A percentile compares a stretch with the other conserved stretches of the same genome.
These are phyloP conservation scores for Uropsilus gracilis DNA, from an alignment of 2,113 vertebrate species.

Conservation along the genomic window DNA sequence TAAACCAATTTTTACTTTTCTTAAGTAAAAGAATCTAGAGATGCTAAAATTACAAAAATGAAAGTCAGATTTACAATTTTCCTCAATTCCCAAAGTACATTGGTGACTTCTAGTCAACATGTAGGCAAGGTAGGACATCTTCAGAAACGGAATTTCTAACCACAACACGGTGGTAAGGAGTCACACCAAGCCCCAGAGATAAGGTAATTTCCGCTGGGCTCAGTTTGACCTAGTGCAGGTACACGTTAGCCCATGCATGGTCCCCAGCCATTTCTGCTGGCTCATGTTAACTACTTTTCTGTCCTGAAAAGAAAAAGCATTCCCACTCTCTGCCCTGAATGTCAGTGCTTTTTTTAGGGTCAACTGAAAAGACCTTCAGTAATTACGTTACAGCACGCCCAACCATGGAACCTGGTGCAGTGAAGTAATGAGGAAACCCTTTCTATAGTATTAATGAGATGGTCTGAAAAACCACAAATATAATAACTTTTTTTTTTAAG, in stretches of 20 bases:
- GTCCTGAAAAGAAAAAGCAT: background rate
- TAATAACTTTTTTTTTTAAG: too few species aligned
- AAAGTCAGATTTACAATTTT: background rate
- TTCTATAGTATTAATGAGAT: background rate
- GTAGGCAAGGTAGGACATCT: background rate
- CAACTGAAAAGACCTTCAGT: background rate
- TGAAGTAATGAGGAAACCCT: background rate
- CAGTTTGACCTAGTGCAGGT: background rate
- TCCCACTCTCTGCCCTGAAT: background rate
- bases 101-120: background rate
- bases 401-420: background rate
- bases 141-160: conserved; percentile 36
- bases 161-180: background rate
- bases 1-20: background rate
- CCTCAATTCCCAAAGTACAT: background rate
- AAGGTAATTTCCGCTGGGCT: background rate
- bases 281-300: background rate
- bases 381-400: background rate
- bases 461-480: background rate
- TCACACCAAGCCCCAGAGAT: background rate
- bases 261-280: too few species aligned
- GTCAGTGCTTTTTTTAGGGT: background rate
- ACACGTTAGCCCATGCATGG: background rate
- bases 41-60: conserved; percentile 15
- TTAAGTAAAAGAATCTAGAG: background rate